Evolutionary conservation across 2,888 invertebrate species (phyloP).

Genomic region (Andrena haemorrhoa): DNA sequence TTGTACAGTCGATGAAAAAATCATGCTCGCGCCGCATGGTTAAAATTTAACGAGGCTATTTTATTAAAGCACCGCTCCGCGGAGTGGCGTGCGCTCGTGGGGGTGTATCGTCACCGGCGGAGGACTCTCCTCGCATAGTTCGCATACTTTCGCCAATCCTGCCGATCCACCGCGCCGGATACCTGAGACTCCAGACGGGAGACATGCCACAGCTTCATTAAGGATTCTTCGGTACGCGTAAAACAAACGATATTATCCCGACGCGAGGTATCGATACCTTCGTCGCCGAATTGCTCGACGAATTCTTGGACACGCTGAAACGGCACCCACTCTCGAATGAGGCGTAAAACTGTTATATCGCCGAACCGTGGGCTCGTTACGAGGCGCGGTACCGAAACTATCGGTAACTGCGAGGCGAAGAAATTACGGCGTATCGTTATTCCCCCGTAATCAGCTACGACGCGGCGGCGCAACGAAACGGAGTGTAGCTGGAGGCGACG

Average conservation of each 20-base stretch:
- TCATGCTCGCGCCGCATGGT: not conserved
- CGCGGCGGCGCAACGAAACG: slow-evolving; percentile 49
- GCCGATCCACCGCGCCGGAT: slow-evolving; percentile 61
- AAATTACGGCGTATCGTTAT: slow-evolving; percentile 55
- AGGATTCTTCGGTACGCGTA: slow-evolving; percentile 59
- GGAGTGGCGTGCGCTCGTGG: not conserved
- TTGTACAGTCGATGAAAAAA: not conserved
- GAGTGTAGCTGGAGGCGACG: slow-evolving; percentile 37
- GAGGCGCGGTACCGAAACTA: not conserved
- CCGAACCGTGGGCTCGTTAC: too few relatives aligned
- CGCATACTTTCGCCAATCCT: slow-evolving; percentile 68
- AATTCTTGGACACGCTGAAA: slow-evolving; percentile 1
- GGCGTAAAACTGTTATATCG: not conserved
- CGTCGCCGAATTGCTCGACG: slow-evolving; percentile 14
- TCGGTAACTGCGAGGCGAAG: not conserved
- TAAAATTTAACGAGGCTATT: slow-evolving; percentile 37
- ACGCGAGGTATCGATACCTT: slow-evolving; percentile 23
- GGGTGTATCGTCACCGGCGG: slow-evolving; percentile 51
- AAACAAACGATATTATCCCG: slow-evolving; percentile 56
- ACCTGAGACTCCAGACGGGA: slow-evolving; percentile 63
- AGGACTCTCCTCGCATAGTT: slow-evolving; percentile 71
- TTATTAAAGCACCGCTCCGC: slow-evolving; percentile 20
- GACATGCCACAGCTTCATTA: slow-evolving; percentile 73
- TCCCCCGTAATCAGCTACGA: slow-evolving; percentile 59
- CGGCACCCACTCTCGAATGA: not conserved